Base-by-base conservation (phyloP, 2,888 invertebrate genomes). In the Boloria selene region DNA sequence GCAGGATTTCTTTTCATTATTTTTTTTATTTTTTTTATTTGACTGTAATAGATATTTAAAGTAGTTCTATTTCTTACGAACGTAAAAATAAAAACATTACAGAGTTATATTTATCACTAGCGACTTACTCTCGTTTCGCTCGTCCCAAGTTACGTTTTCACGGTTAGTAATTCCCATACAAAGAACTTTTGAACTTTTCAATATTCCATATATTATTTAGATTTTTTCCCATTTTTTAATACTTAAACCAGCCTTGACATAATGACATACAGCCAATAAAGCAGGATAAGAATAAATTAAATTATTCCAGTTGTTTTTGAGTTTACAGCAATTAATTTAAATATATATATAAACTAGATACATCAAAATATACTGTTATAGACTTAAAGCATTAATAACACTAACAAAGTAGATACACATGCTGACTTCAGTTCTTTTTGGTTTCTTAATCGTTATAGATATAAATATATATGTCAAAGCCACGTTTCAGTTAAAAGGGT, bases 381-480 rank as follows among this genome's bases (percentile, higher is more conserved):
- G 59, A 6, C 49, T 7, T 60, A 55, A 53, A 67, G 45, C 38
- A 64, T 64, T 67, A 67, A 60, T 67, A 50, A 63, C 47, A 52
- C 47, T 67, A 63, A 67, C 63, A 67, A 67, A 67, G 50, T 63
- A 64, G 64, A 51, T 67, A 67, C 68, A 68, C 65, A 65, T 65
- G 68, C 65, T 65, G 31, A 49, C 45, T 53, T 50, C 55, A 54
- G 44, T 67, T 59, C 63, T 67, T 67, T 63, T 67, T 55, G 55
- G 44, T 45, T 52, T 51, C 52, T 13, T 59, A 63, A 62, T 58
- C 53, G 42, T 67, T 64, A 54, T 60, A 67, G 63, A 67, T 61
- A 60, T 44, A 47, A 64, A 60, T 59, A 64, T 60, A 45, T 60
- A 67, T 67, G 67, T 63, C 62, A 47, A 47, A 62, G 47, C 45